Evolutionary conservation across 2,888 invertebrate genomes (phyloP), one percentile per base, ranked within the genome.

Genomic region (Eilema sororculum): DNA sequence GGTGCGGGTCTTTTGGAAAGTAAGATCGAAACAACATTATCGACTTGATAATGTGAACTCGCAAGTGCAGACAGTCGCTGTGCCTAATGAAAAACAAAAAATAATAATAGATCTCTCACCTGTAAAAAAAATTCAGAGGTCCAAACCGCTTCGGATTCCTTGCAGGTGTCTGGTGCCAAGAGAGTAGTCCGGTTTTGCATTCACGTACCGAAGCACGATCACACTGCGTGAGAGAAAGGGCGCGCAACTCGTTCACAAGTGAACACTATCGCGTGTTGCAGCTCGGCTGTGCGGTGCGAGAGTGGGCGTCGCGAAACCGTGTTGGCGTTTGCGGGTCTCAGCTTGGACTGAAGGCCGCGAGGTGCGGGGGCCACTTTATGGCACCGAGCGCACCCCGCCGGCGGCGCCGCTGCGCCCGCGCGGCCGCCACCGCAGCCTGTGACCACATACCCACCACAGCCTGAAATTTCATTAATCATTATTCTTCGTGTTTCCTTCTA

Each of bases 171-270:
- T 90, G 83, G 89, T 91, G 88, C 89, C 84, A 90, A 90, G 90
- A 91, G 90, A 91, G 90, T 86, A 91, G 93, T 94, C 94, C 95
- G 94, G 93, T 93, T 94, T 93, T 89, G 93, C 91, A 94, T 93
- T 92, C 94, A 95, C 93, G 93, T 93, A 91, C 91, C 91, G 91
- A 89, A 89, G 91, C 93, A 94, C 94, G 93, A 92, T 89, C 90
- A 91, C 93, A 91, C 91, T 91, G 93, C 93, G 93, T 91, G 93
- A 94, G 95, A 95, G 94, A 94, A 94, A 95, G 94, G 94, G 93
- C 91, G 93, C 91, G 90, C 91, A 89, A 90, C 89, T 92, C 87
- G 91, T 89, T 90, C 86, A 90, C 89, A 86, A 87, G 89, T 87
- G 89, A 86, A 86, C 90, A 91, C 90, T 88, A 82, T 92, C 94